These are phyloP conservation scores for Periophthalmus modestus DNA, from an alignment of 2,113 vertebrate species.

Conservation along the genomic window DNA sequence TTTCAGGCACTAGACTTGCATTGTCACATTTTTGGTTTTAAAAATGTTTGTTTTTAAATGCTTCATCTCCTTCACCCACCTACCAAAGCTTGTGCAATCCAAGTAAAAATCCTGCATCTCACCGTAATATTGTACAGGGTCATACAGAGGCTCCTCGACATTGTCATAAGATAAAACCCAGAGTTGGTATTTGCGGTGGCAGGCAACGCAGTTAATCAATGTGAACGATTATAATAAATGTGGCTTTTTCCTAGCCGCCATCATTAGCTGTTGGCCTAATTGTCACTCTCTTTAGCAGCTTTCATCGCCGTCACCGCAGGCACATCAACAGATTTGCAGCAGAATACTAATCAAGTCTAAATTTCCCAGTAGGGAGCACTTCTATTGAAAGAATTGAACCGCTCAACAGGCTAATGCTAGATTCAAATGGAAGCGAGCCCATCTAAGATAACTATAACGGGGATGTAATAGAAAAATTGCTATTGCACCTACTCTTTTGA, in stretches of 20 bases:
- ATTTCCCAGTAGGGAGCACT: constrained; percentile 20
- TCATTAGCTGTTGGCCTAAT: constrained; percentile 45
- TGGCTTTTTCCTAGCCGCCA: constrained; percentile 26
- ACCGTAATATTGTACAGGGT: constrained; percentile 35
- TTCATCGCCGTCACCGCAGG: constrained; percentile 42
- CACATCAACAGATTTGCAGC: constrained; percentile 22
- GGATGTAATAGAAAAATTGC: neutral
- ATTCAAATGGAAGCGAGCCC: constrained; percentile 15
- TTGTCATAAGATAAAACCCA: constrained; percentile 36
- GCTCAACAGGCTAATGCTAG: constrained; percentile 14
- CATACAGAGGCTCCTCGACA: constrained; percentile 1
- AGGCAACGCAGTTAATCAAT: constrained; percentile 45
- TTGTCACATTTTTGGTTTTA: constrained; percentile 39
- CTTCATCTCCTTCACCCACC: constrained; percentile 3
- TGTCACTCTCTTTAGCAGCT: constrained; percentile 49
- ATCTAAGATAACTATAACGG: constrained; percentile 16
- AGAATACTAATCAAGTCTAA: constrained; percentile 34
- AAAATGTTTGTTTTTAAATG: too few relatives aligned
- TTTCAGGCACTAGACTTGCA: constrained; percentile 47
- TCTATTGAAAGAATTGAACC: constrained; percentile 14
- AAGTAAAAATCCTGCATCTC: constrained; percentile 22
- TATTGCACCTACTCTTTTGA: neutral
- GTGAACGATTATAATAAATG: constrained; percentile 25
- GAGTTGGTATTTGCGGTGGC: constrained; percentile 17
- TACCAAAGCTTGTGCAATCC: neutral